phyloP scores from a whole-genome alignment of 2,888 invertebrate genomes.

The Agrotis exclamationis region DNA sequence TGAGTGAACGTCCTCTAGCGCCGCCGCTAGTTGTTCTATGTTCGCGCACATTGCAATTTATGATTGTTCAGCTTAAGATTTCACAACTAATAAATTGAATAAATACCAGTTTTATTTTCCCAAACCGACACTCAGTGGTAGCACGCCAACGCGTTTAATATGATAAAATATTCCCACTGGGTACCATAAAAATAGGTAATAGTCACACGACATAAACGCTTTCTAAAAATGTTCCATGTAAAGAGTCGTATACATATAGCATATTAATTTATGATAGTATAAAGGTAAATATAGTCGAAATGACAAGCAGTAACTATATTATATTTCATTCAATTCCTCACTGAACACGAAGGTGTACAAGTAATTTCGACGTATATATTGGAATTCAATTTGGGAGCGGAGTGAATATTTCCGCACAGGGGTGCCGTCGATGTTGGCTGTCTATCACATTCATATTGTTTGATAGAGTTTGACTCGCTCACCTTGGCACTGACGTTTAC shows the following conservation, averaged over 20 bases:
- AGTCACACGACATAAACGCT: slow-evolving; percentile 54
- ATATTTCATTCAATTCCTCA: slow-evolving; percentile 71
- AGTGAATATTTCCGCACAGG: slow-evolving; percentile 68
- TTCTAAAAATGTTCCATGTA: slow-evolving; percentile 63
- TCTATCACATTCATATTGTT: slow-evolving; percentile 70
- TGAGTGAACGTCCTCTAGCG: slow-evolving; percentile 84
- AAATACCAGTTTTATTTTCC: slow-evolving; percentile 62
- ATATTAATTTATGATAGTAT: slow-evolving; percentile 53
- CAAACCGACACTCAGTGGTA: slow-evolving; percentile 47
- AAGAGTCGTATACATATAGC: slow-evolving; percentile 31
- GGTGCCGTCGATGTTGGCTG: slow-evolving; percentile 65
- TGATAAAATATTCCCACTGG: slow-evolving; percentile 64
- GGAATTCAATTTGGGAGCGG: slow-evolving; percentile 72
- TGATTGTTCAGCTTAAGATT: slow-evolving; percentile 84
- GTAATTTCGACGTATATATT: slow-evolving; percentile 67
- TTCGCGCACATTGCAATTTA: slow-evolving; percentile 82
- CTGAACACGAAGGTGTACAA: slow-evolving; percentile 62
- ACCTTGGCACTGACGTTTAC: slow-evolving; percentile 52
- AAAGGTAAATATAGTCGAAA: slow-evolving; percentile 51
- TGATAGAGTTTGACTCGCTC: slow-evolving; percentile 66
- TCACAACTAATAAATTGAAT: slow-evolving; percentile 76
- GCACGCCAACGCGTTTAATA: slow-evolving; percentile 63
- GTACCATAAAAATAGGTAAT: slow-evolving; percentile 61
- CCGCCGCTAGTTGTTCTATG: slow-evolving; percentile 84
- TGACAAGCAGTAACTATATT: slow-evolving; percentile 63